Evolutionary conservation across 2,113 vertebrate species (phyloP).

Genomic region (Microtus richardsoni): DNA sequence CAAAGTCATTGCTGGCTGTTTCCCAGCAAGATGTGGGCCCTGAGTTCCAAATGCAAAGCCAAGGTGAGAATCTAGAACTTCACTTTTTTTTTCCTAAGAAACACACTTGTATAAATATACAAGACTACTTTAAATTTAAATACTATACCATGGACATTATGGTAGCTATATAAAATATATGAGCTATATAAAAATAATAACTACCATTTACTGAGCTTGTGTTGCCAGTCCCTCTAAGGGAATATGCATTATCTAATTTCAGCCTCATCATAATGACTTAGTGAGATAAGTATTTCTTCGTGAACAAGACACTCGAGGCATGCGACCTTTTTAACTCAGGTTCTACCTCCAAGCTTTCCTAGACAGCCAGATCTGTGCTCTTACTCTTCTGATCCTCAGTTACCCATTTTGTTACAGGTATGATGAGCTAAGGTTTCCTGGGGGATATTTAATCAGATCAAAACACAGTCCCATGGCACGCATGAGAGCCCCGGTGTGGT

Average conservation of each 20-base stretch:
- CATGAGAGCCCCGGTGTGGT: neutral
- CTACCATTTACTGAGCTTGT: neutral
- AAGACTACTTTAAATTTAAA: constrained; percentile 14
- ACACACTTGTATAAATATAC: neutral
- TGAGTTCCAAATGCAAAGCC: neutral
- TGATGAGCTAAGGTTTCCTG: neutral
- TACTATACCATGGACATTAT: neutral
- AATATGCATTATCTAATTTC: constrained; percentile 37
- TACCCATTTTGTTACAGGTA: neutral
- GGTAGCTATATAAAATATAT: constrained; percentile 37
- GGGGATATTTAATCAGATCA: neutral
- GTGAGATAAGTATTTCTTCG: neutral
- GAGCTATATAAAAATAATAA: constrained; percentile 39
- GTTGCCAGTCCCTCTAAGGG: constrained; percentile 41
- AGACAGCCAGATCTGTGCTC: neutral
- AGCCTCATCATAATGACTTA: neutral
- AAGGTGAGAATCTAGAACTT: neutral
- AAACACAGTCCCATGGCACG: neutral
- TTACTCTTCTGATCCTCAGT: neutral
- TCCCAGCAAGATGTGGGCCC: too few species aligned
- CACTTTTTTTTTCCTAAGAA: neutral
- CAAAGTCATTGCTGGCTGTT: neutral
- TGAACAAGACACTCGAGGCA: neutral
- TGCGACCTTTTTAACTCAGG: neutral
- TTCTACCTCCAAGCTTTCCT: neutral